Evolutionary conservation across 2,888 invertebrate genomes (phyloP), one percentile per base, ranked within the genome.

Genomic region (Ametastegia equiseti): DNA sequence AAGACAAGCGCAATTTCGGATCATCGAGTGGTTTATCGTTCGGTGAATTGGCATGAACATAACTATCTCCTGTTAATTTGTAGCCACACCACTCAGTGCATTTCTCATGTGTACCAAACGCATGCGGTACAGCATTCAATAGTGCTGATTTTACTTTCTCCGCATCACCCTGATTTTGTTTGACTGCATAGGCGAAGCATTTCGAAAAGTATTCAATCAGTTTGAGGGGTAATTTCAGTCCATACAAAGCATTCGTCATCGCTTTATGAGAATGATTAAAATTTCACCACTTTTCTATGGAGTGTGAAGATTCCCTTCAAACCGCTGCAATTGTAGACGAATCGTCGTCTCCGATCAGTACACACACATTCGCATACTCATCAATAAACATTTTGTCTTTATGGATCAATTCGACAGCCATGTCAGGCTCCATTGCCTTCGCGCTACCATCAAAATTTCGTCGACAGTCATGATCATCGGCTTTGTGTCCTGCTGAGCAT

Each of bases 311-410:
- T 47, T 75, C 81, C 71, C 83, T 73, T 47, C 80, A 81, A 23
- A 84, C 60, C 71, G 81, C 82, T 57, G 83, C 84, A 60, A 84
- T 85, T 5, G 83, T 83, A 9, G 83, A 83, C 30, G 75, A 78
- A 80, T 85, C 85, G 42, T 83, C 84, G 71, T 85, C 83, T 27
- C 83, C 85, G 60, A 83, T 83, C 6, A 83, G 73, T 57, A 81
- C 75, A 50, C 15, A 47, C 11, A 84, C 50, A 4, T 19, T 42
- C 2, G 82, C 82, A 63, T 83, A 82, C 73, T 84, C 82, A 63
- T 84, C 33, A 42, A 81, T 57, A 33, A 84, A 69, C 13, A 39
- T 15, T 9, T 80, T 23, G 80, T 83, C 83, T 13, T 80, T 79
- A 9, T 47, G 33, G n/a, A 81, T 39, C 33, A 83, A n/a, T 73